phyloP scores from a whole-genome alignment of 2,113 vertebrate species.

The Miniopterus natalensis region DNA sequence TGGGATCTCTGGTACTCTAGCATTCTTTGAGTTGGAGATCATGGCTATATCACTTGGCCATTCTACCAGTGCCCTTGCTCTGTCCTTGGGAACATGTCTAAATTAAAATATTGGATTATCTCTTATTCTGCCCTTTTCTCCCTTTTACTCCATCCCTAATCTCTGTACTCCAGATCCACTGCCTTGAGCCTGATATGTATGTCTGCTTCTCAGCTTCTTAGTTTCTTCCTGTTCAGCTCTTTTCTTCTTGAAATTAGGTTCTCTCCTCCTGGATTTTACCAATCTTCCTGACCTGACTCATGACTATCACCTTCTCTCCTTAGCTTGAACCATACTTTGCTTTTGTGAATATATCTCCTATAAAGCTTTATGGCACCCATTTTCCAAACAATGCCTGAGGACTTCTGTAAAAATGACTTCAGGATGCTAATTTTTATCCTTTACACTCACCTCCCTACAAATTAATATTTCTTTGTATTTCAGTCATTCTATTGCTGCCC shows the following conservation, averaged over 20 bases:
- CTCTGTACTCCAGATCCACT: neutral
- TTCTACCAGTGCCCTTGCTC: neutral
- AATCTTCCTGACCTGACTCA: neutral
- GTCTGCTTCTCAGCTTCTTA: neutral
- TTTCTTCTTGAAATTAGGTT: neutral
- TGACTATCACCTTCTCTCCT: neutral
- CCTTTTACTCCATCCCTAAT: neutral
- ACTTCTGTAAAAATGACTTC: neutral
- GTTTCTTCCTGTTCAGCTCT: neutral
- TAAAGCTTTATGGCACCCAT: neutral
- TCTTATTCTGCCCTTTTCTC: neutral
- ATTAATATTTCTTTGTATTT: neutral
- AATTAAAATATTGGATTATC: neutral
- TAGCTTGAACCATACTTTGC: neutral
- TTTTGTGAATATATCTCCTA: neutral
- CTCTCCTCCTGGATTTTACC: neutral
- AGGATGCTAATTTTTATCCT: neutral
- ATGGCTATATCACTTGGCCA: too few relatives aligned
- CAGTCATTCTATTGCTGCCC: neutral
- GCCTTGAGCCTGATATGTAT: neutral
- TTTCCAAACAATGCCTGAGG: neutral
- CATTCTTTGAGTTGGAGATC: neutral
- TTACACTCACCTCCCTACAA: neutral
- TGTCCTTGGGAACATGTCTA: neutral
- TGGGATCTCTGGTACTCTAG: neutral